Percentiles rank a stretch among this genome's conserved stretches.
These are phyloP conservation scores for Crepidodera aurea DNA, from an alignment of 2,888 invertebrate species.

Conservation along the genomic window DNA sequence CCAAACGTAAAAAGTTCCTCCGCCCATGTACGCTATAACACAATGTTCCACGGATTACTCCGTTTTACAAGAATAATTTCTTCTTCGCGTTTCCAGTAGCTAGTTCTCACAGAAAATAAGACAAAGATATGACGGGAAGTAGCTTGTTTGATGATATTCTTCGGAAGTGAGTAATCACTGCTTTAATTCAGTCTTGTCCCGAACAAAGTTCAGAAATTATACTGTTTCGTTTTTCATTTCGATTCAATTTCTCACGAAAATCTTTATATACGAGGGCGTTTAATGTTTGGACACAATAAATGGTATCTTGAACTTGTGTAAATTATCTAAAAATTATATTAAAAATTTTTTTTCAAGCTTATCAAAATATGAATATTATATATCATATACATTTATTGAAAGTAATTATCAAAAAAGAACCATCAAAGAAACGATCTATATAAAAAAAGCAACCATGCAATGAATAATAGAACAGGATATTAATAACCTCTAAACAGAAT, in stretches of 20 bases:
- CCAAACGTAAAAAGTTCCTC: constrained; percentile 1
- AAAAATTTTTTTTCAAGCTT: too few relatives aligned
- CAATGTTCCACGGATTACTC: constrained; percentile 36
- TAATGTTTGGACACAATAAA: too few relatives aligned
- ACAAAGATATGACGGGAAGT: constrained; percentile 45
- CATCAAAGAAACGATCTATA: too few relatives aligned
- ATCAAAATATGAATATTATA: too few relatives aligned
- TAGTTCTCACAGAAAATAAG: constrained; percentile 40
- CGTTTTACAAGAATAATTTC: constrained; percentile 36
- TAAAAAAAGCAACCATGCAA: too few relatives aligned
- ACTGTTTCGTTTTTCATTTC: constrained; percentile 32
- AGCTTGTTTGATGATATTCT: constrained; percentile 43
- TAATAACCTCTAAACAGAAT: too few relatives aligned
- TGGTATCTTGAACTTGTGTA: too few relatives aligned
- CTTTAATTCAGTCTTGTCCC: constrained; percentile 38
- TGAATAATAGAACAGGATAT: too few relatives aligned
- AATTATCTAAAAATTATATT: too few relatives aligned
- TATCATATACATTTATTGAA: too few relatives aligned
- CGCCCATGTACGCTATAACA: constrained; percentile 17
- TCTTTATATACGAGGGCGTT: not conserved
- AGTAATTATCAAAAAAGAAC: too few relatives aligned
- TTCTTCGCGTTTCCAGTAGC: constrained; percentile 29
- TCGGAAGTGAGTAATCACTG: constrained; percentile 47
- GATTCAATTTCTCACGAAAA: constrained; percentile 30
- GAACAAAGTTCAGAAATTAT: constrained; percentile 26